A percentile compares a stretch with the other conserved stretches of the same genome.
phyloP scores from a whole-genome alignment of 1,140 invertebrate species.

The Macrocentrus cingulum region DNA sequence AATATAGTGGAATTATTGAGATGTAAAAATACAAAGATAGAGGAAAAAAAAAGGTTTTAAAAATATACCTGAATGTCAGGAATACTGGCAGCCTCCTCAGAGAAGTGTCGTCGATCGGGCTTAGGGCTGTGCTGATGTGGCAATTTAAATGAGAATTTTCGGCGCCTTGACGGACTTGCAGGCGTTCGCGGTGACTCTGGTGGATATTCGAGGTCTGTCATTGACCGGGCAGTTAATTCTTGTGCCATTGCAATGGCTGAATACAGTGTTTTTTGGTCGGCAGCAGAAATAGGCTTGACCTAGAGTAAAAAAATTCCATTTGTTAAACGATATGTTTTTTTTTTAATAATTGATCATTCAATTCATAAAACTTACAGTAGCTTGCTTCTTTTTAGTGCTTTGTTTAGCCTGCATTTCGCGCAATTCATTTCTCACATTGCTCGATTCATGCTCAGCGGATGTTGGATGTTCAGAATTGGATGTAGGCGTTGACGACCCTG shows the following conservation, averaged over 20 bases:
- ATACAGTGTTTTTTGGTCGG: conserved; percentile 90
- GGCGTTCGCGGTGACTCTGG: conserved; percentile 69
- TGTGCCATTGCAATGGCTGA: conserved; percentile 92
- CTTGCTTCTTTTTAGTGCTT: conserved; percentile 72
- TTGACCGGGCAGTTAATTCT: conserved; percentile 85
- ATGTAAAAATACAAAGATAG: not conserved
- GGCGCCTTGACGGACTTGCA: conserved; percentile 76
- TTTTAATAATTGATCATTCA: too few species aligned
- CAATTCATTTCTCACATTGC: conserved; percentile 73
- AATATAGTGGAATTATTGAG: too few species aligned
- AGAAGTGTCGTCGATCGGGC: conserved; percentile 79
- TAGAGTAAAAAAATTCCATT: conserved; percentile 32
- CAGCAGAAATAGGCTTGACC: conserved; percentile 92
- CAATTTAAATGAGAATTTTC: conserved; percentile 88
- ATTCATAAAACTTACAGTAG: conserved; percentile 61
- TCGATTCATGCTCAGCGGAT: conserved; percentile 66
- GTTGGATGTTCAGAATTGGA: conserved; percentile 51
- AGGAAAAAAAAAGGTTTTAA: conserved; percentile 26
- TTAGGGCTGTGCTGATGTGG: conserved; percentile 66
- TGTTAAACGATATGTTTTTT: not conserved
- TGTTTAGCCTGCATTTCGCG: conserved; percentile 68
- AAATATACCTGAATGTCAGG: conserved; percentile 81
- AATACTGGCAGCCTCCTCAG: conserved; percentile 86
- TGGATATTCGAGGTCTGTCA: conserved; percentile 74
- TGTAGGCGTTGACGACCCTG: conserved; percentile 52